Conservation (phyloP, 2,888 invertebrate species). For the Loripinus fragilis region DNA sequence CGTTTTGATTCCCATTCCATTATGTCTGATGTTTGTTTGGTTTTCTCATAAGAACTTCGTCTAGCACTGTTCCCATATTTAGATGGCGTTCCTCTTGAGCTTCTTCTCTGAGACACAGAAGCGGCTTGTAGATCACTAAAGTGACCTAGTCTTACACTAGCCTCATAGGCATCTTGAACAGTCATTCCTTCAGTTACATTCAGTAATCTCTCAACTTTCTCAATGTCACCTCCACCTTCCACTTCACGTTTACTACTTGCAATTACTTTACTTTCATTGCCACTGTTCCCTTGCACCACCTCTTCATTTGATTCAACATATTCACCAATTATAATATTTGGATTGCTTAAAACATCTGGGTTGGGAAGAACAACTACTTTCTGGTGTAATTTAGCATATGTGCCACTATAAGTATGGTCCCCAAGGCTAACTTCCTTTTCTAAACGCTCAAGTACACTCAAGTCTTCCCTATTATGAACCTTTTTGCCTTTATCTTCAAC, state of each 20-base stretch:
- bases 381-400: neutral
- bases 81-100: neutral
- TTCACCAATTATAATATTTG: constrained; percentile 1
- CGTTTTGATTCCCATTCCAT: neutral
- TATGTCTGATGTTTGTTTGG: neutral
- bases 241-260: neutral
- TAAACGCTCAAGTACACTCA: neutral
- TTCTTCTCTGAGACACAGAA: neutral
- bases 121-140: constrained; percentile 37
- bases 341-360: neutral
- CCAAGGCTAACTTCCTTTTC: neutral
- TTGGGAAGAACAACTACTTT: constrained; percentile 5
- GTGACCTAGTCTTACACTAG: constrained; percentile 59
- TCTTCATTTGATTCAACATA: constrained; percentile 1
- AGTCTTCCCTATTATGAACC: neutral
- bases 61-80: constrained; percentile 9
- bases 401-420: neutral
- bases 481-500: neutral
- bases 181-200: constrained; percentile 55
- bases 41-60: constrained; percentile 9
- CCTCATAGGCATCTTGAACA: constrained; percentile 56
- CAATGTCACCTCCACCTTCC: neutral
- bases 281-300: neutral
- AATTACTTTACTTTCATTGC: neutral
- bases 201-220: constrained; percentile 48